These are phyloP conservation scores for Hecatera dysodea DNA, from an alignment of 2,888 invertebrate species.

Conservation along the genomic window DNA sequence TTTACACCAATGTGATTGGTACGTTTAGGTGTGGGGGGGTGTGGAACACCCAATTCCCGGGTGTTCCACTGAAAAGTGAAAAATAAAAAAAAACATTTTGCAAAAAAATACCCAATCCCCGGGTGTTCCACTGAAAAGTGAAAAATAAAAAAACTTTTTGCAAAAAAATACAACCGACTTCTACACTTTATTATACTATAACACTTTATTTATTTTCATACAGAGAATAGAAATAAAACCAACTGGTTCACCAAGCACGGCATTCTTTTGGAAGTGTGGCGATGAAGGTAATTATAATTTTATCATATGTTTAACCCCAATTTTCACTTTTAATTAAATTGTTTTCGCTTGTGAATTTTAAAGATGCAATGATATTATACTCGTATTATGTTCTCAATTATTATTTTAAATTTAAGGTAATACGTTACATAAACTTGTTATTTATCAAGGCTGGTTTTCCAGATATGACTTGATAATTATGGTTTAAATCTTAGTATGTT, in stretches of 20 bases:
- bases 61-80: too few species aligned
- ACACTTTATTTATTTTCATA: not conserved
- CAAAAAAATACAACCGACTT: too few species aligned
- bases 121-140: too few species aligned
- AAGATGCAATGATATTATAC: constrained; percentile 9
- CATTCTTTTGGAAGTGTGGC: constrained; percentile 29
- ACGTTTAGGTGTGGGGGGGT: too few species aligned
- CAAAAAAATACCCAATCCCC: too few species aligned
- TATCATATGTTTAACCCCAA: constrained; percentile 25
- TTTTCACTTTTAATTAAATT: constrained; percentile 22
- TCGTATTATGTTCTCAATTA: constrained; percentile 11
- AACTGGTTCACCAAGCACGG: constrained; percentile 22
- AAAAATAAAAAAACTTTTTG: too few species aligned
- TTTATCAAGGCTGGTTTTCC: not conserved
- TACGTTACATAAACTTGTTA: not conserved
- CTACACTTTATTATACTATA: not conserved
- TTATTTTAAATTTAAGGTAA: not conserved
- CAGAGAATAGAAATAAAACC: constrained; percentile 58
- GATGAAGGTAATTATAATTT: constrained; percentile 27
- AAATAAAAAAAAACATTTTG: too few species aligned
- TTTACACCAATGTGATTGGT: too few species aligned
- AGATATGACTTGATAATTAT: not conserved
- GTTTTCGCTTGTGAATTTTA: constrained; percentile 5
- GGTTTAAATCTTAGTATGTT: not conserved
- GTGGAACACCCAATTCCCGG: too few species aligned